Conservation (phyloP, 2,113 vertebrate species). For the Butorides virescens region DNA sequence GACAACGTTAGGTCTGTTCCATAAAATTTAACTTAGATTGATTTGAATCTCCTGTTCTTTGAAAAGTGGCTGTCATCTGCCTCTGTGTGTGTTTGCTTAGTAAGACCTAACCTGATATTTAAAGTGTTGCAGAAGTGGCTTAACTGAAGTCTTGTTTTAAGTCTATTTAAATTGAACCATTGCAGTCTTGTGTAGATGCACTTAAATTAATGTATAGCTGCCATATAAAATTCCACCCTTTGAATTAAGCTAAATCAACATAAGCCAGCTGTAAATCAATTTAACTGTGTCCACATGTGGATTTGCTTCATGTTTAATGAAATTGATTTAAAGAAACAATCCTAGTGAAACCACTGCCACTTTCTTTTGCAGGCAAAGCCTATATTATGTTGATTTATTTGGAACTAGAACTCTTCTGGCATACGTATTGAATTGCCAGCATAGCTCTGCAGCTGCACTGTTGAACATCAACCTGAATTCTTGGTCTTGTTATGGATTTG, state of each 20-base stretch:
- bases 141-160: neutral
- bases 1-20: neutral
- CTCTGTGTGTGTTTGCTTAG: neutral
- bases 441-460: neutral
- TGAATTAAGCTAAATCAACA: neutral
- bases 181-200: neutral
- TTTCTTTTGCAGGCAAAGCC: neutral
- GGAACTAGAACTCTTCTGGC: neutral
- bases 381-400: neutral
- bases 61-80: neutral
- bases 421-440: neutral
- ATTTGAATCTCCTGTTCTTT: neutral
- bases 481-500: neutral
- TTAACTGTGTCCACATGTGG: neutral
- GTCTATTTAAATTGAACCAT: neutral
- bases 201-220: neutral
- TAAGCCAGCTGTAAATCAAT: neutral
- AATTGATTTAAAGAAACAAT: neutral
- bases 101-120: neutral
- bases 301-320: conserved; percentile 1
- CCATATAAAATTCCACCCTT: neutral
- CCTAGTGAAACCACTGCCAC: neutral
- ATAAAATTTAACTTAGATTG: neutral
- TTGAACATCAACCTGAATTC: neutral
- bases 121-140: neutral